A percentile compares a stretch with the other conserved stretches of the same genome.
Evolutionary conservation across 2,888 invertebrate genomes (phyloP).

Genomic region (Apamea anceps): DNA sequence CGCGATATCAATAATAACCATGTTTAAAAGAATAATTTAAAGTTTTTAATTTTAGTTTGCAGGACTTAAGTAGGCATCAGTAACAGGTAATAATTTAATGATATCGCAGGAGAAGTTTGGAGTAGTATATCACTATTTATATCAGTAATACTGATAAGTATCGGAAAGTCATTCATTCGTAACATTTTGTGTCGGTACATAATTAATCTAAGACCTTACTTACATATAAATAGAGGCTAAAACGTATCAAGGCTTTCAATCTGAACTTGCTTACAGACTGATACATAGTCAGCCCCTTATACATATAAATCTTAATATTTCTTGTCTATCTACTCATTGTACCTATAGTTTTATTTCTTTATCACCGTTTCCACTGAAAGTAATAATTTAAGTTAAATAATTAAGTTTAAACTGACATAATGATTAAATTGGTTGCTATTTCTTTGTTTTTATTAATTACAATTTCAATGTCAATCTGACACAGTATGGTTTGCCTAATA

Average conservation of each 20-base stretch:
- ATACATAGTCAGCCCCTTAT: conserved; percentile 19
- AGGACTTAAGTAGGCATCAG: not conserved
- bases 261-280: conserved; percentile 18
- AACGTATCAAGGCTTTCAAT: conserved; percentile 31
- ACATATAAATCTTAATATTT: conserved; percentile 20
- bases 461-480: conserved; percentile 7
- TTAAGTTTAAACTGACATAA: not conserved
- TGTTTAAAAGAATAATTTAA: not conserved
- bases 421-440: not conserved
- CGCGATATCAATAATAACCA: not conserved
- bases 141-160: conserved; percentile 41
- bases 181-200: conserved; percentile 17
- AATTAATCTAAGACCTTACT: conserved; percentile 21
- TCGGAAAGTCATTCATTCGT: conserved; percentile 15
- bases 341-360: conserved; percentile 22
- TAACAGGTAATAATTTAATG: conserved; percentile 12
- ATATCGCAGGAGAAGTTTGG: conserved; percentile 25
- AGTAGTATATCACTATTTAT: conserved; percentile 28
- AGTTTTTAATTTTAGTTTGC: not conserved
- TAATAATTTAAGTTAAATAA: not conserved
- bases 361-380: not conserved
- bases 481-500: conserved; percentile 18
- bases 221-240: conserved; percentile 21
- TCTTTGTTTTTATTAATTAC: conserved; percentile 10
- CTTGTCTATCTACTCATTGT: not conserved